Percentiles rank a stretch among this genome's conserved stretches.
These are phyloP conservation scores for Lithodes maja DNA, from an alignment of 2,888 invertebrate species.

Conservation along the genomic window DNA sequence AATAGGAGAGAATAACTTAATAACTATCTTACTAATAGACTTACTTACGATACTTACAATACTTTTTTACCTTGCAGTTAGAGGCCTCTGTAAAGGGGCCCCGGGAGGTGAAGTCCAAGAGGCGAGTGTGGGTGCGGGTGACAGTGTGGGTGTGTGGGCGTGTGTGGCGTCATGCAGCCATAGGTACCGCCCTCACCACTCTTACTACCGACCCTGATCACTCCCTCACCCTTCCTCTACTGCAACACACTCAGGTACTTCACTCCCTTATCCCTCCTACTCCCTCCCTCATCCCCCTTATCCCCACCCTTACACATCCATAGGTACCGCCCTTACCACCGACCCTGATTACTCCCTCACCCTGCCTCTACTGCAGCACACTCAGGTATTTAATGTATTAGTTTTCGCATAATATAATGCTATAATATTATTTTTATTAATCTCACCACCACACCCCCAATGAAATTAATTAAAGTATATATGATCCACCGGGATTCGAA, in stretches of 20 bases:
- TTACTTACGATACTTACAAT: too few species aligned
- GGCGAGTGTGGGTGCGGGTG: constrained; percentile 38
- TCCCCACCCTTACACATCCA: constrained; percentile 18
- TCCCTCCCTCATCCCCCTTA: not conserved
- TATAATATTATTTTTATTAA: too few species aligned
- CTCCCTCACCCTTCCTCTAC: constrained; percentile 34
- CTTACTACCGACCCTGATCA: constrained; percentile 8
- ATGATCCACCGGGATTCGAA: too few species aligned
- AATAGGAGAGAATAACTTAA: too few species aligned
- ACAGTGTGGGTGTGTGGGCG: constrained; percentile 58
- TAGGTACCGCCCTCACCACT: constrained; percentile 43
- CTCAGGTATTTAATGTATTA: constrained; percentile 23
- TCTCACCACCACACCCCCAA: too few species aligned
- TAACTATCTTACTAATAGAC: too few species aligned
- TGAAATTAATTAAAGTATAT: too few species aligned
- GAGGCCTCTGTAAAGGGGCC: constrained; percentile 49
- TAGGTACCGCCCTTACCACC: constrained; percentile 39
- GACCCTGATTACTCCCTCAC: constrained; percentile 27
- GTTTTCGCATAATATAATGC: too few species aligned
- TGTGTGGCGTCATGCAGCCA: constrained; percentile 48
- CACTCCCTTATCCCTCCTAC: not conserved
- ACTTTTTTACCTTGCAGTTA: constrained; percentile 11
- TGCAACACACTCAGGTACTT: constrained; percentile 48
- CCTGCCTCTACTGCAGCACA: constrained; percentile 43
- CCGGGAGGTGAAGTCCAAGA: constrained; percentile 42